Evolutionary conservation across 2,888 invertebrate genomes (phyloP), one percentile per base, ranked within the genome.

Genomic region (Atethmia centrago): DNA sequence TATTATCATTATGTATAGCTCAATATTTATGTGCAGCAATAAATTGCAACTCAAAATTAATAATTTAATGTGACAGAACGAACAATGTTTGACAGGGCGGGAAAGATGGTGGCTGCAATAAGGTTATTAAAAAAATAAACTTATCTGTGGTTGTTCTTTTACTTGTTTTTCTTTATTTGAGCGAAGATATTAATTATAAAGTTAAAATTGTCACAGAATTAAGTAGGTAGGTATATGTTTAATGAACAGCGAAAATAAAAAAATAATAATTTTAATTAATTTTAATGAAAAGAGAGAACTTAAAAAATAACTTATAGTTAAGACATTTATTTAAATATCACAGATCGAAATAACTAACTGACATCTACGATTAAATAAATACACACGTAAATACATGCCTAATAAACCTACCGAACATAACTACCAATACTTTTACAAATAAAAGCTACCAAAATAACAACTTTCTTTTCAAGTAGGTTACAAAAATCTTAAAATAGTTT

Each of bases 301-400:
- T 86, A 83, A 51, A 74, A 58, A 74, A 69, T 77, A 80, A 69
- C 58, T 77, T 80, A 79, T 8, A 42, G 31, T 42, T 40, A 76
- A 64, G 49, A 85, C 68, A 77, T 61, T 67, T 82, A 85, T 77
- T 82, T 82, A 84, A 67, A 84, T 85, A 86, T 86, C 86, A 86
- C 86, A 86, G 86, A 85, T 86, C 78, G 72, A 82, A 74, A 79
- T 78, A 80, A 71, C 83, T 86, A 85, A 71, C 66, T 45, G 49
- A 79, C 55, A 74, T 31, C 56, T 76, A 71, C 28, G 28, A 63
- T 71, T 69, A 71, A 71, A 71, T 82, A 80, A 76, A 85, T 76
- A 80, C 71, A 71, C 49, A 72, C n/a, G 45, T 51, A 70, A 64
- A 72, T 74, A 82, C 40, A 36, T n/a, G 36, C 3, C 0, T 36